Evolutionary conservation across 1,140 invertebrate genomes (phyloP), one percentile per base, ranked within the genome.

Genomic region (Drosophila cardini): DNA sequence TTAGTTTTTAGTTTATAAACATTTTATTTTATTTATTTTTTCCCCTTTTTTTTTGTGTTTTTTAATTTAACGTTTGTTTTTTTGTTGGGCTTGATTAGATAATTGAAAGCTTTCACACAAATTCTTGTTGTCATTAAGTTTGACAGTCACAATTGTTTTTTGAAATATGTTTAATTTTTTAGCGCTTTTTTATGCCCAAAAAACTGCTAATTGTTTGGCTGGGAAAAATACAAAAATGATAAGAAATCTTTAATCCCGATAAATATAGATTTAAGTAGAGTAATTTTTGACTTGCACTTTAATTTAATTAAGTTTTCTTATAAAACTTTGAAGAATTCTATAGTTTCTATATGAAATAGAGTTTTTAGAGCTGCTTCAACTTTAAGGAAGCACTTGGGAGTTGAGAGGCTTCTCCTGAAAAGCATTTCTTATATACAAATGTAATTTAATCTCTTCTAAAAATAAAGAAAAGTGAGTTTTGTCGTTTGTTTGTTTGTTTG

Each of bases 331-430:
- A 5, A 26, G 4, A 4, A 5, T 26, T 26, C 5, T 5, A 26
- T 4, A 21, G 1, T 2, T 21, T 21, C 21, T 21, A 3, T 3
- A 26, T 5, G 21, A 26, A 26, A 26, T 26, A 4, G 4, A 26
- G 21, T 26, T 26, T 26, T 26, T 26, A 4, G 21, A 26, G 21
- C 42, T 13, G 7, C 42, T 43, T 1, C 13, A 2, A 15, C 18
- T 46, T 4, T n/a, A 38, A 13, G 26, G 77, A 80, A 80, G 72
- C 78, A 76, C 78, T 80, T 76, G 67, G 68, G 43, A 55, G 61
- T 45, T 60, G 40, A 65, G 46, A 34, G 67, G 60, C 40, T 61
- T 72, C 62, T 72, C 62, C 61, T 76, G 10, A 10, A 42, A 48
- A 53, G 52, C 16, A 40, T 62, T 38, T 42, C 40, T 53, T 30